Conservation (phyloP, 2,888 invertebrate genomes). For the Proisotoma minuta region DNA sequence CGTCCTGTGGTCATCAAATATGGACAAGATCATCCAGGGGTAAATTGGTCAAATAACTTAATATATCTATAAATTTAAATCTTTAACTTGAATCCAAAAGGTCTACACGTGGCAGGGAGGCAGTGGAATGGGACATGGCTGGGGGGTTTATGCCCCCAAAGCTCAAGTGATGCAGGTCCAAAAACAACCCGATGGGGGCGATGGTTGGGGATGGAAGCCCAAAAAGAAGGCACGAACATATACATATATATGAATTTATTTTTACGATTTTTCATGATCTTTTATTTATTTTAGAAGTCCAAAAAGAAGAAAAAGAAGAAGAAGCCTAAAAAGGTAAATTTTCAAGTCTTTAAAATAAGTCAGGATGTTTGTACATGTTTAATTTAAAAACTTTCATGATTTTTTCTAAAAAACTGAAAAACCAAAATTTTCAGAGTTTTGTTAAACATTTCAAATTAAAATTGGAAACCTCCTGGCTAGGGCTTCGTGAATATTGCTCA, state of each 20-base stretch:
- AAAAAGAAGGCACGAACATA: neutral
- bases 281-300: neutral
- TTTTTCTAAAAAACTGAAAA: no score
- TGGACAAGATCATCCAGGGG: slow-evolving; percentile 33
- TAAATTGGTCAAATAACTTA: no score
- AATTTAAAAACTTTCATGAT: no score
- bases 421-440: no score
- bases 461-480: neutral
- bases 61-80: no score
- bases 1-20: slow-evolving; percentile 38
- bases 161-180: slow-evolving; percentile 13
- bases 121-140: slow-evolving; percentile 23
- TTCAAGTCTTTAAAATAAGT: neutral
- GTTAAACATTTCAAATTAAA: neutral
- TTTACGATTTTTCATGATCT: no score
- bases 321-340: slow-evolving; percentile 1
- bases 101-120: slow-evolving; percentile 39
- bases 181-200: slow-evolving; percentile 10
- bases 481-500: slow-evolving; percentile 10
- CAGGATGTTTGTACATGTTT: no score
- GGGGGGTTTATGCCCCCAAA: slow-evolving; percentile 27
- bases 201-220: slow-evolving; percentile 8
- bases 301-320: slow-evolving; percentile 21
- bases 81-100: no score
- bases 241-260: neutral